Base-by-base conservation (phyloP, 2,797 vertebrate genomes). In the Euphonia xanthogaster region DNA sequence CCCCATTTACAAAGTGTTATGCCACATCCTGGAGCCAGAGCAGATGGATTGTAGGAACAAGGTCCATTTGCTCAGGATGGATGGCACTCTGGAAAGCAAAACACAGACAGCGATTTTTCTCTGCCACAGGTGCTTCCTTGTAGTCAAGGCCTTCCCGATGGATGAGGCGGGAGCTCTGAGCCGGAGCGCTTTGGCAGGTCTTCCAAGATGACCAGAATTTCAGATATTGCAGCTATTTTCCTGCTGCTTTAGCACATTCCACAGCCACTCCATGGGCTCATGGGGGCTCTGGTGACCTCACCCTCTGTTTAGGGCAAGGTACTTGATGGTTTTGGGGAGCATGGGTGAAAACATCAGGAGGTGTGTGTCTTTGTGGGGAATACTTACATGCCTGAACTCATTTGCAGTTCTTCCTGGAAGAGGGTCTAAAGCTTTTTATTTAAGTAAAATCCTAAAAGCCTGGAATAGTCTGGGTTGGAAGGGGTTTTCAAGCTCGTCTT, bases 211-310 rank as follows among this genome's bases (percentile, higher is more conserved):
- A 54, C 75, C 1, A 1, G 45, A 30, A 61, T 91, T 76, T 80
- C 21, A 18, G 27, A 17, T 21, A 7, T 6, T 71, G 63, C 45
- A 63, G 53, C 24, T 53, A 0, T 67, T 68, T 67, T 47, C 68
- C 42, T 2, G 1, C 12, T 37, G 45, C 24, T 85, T 71, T 28
- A 88, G 53, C 27, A 16, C 61, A 7, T 76, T 30, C n/a, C 20
- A 2, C 21, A 40, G 48, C 24, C 0, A 0, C 31, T 33, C 30
- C 0, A 0, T 27, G 17, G 42, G 48, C 63, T 76, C 30, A 3
- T 4, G 33, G 3, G 6, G 12, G 6, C 4, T 27, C 42, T 54
- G 78, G 20, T 62, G 60, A 27, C 23, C 31, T 79, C 31, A 1
- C 9, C 3, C n/a, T 7, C 24, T 28, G 7, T 20, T 9, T 67